Evolutionary conservation across 92 coral and sea anemone species (phyloP).

Genomic region (Epizoanthus scotinus): DNA sequence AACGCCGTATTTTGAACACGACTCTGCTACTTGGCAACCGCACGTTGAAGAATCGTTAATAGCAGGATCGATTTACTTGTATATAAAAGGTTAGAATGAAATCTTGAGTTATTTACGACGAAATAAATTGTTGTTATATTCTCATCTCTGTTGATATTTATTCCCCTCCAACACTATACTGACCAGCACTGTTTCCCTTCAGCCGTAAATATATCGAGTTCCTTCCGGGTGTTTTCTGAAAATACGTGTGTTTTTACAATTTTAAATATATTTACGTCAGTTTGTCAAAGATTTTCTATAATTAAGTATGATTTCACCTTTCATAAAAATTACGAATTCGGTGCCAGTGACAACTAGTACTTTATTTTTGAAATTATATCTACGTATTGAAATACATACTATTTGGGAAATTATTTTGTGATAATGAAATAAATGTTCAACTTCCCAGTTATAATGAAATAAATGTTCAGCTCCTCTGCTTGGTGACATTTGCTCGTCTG

Average conservation of each 20-base stretch:
- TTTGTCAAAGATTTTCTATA: not conserved
- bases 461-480: no score
- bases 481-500: no score
- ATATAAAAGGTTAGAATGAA: not conserved
- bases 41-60: not conserved
- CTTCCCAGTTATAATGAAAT: no score
- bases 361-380: not conserved
- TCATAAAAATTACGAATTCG: not conserved
- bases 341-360: not conserved
- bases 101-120: not conserved
- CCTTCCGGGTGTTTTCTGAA: no score
- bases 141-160: not conserved
- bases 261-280: not conserved
- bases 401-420: no score
- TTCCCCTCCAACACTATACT: not conserved
- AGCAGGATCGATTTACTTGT: not conserved
- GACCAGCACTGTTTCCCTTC: not conserved
- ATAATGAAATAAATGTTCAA: no score
- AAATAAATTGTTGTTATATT: not conserved
- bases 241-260: no score
- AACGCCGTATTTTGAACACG: conserved; percentile 21
- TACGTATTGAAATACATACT: no score
- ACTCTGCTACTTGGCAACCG: conserved; percentile 29
- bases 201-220: not conserved
- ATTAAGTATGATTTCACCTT: not conserved